These are phyloP conservation scores for Pristiophorus japonicus DNA, from an alignment of 2,113 vertebrate species.

Conservation along the genomic window DNA sequence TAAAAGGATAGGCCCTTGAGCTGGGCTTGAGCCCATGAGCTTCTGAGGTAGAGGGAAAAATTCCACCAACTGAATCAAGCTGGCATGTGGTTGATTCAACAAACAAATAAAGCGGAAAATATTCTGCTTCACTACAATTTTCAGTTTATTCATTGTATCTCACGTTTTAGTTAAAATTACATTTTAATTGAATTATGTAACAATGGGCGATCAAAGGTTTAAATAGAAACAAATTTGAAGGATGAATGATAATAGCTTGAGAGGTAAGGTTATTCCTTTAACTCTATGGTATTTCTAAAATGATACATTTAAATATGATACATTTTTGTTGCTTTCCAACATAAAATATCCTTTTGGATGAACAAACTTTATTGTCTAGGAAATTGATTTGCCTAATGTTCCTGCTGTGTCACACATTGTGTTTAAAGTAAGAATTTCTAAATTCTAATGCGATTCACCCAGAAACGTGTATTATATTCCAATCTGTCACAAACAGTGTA, in stretches of 20 bases:
- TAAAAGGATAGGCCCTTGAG: background rate
- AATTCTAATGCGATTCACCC: slow-evolving; percentile 33
- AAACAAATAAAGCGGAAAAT: background rate
- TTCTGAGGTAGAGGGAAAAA: background rate
- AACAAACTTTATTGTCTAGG: slow-evolving; percentile 12
- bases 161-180: background rate
- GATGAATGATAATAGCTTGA: slow-evolving; percentile 25
- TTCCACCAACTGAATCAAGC: too few species aligned
- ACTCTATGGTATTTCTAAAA: background rate
- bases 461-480: slow-evolving; percentile 30
- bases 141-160: background rate
- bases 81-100: background rate
- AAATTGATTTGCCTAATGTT: slow-evolving; percentile 26
- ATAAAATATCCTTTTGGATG: slow-evolving; percentile 25
- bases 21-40: background rate
- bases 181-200: slow-evolving; percentile 27
- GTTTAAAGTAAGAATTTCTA: slow-evolving; percentile 29
- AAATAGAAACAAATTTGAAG: slow-evolving; percentile 23
- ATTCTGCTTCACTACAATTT: background rate
- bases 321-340: slow-evolving; percentile 27
- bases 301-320: slow-evolving; percentile 10
- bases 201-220: background rate
- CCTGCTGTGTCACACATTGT: slow-evolving; percentile 23
- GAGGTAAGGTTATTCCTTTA: slow-evolving; percentile 32
- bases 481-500: slow-evolving; percentile 36